Evolutionary conservation across 2,113 vertebrate genomes (phyloP), one percentile per base, ranked within the genome.

Genomic region (Pipa parva): DNA sequence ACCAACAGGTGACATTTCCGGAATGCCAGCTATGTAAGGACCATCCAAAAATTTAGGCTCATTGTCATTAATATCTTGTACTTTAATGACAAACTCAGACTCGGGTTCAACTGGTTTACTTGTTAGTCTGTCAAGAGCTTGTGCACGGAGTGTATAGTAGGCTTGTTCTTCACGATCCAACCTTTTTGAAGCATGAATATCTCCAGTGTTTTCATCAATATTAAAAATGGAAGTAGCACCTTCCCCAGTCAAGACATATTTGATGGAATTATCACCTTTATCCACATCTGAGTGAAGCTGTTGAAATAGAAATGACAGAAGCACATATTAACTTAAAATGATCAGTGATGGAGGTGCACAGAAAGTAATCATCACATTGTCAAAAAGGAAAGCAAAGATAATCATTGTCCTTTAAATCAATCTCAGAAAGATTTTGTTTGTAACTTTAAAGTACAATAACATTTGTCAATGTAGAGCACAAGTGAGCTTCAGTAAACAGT

Each of bases 271-370:
- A 46, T 97, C 94, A 66, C 95, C 93, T 83, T 92, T 92, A 84
- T 99, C 96, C 85, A 96, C 90, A 78, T 99, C 95, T 48, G 95
- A 99, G 85, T 99, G 96, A 58, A 99, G 92, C 96, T 98, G 88
- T 80, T 71, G 72, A 79, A 76, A 88, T 87, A 89, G 83, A n/a
- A n/a, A n/a, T 82, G 78, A 84, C 81, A 81, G 70, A 71, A 87
- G 70, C 79, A 77, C 77, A 87, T 79, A 84, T 89, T 87, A 87
- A 84, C 70, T 81, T 86, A 84, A 80, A 76, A 76, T 29, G 79
- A 72, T 58, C 72, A 79, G 78, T 46, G 70, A 63, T 76, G 75
- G 68, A 83, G 75, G 71, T 75, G 80, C 48, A 71, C 74, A 85
- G 80, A 12, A 83, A 85, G 71, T 76, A 73, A 78, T 75, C 76